These are phyloP conservation scores for Acanthopagrus latus DNA, from an alignment of 2,797 vertebrate genomes.

Conservation along the genomic window DNA sequence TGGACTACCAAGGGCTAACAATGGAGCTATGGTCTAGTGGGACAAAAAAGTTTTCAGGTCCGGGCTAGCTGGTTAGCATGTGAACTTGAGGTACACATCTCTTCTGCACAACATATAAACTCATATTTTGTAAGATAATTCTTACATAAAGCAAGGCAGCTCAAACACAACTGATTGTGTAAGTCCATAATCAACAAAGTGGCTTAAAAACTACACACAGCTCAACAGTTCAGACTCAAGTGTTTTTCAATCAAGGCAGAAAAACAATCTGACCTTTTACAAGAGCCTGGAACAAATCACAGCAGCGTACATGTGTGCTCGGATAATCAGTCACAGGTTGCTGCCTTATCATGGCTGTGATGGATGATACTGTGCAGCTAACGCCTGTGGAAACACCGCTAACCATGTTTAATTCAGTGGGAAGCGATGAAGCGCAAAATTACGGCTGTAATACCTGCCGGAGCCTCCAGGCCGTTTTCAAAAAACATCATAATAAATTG, in stretches of 20 bases:
- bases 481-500: conserved; percentile 32
- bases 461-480: conserved; percentile 30
- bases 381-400: conserved; percentile 48
- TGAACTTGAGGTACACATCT: too few relatives aligned
- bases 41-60: too few relatives aligned
- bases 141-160: neutral
- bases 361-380: conserved; percentile 54
- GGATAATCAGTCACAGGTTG: conserved; percentile 39
- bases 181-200: conserved; percentile 12
- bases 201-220: conserved; percentile 3
- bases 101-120: too few relatives aligned
- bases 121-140: too few relatives aligned
- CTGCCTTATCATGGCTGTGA: conserved; percentile 54
- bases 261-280: conserved; percentile 38
- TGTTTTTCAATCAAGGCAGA: conserved; percentile 37
- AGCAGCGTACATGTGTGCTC: conserved; percentile 15
- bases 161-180: neutral
- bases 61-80: too few relatives aligned
- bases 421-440: conserved; percentile 25
- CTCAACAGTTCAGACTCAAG: conserved; percentile 5
- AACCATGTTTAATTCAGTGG: conserved; percentile 47
- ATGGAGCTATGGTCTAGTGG: too few relatives aligned
- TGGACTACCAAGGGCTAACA: too few relatives aligned
- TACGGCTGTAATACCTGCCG: conserved; percentile 16
- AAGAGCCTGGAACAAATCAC: conserved; percentile 46